Evolutionary conservation across 2,888 invertebrate genomes (phyloP).

Genomic region (Chrysolina oricalcia): DNA sequence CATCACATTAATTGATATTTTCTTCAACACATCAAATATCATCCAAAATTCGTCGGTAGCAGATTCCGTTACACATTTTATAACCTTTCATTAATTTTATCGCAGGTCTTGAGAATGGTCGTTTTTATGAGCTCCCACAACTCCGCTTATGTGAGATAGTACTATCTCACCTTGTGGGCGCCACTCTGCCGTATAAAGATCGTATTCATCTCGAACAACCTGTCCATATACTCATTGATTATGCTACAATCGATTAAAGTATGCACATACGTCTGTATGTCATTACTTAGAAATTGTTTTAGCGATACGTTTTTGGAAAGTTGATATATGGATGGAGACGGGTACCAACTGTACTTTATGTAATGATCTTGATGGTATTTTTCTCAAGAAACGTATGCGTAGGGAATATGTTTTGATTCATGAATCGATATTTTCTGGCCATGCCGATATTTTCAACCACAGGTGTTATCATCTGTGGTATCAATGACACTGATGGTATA

Average conservation of each 20-base stretch:
- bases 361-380: not conserved
- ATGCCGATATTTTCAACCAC: no score
- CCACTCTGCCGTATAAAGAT: conserved; percentile 67
- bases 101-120: not conserved
- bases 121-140: conserved; percentile 5
- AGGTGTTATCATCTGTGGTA: not conserved
- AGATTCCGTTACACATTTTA: conserved; percentile 1
- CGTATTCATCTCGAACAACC: conserved; percentile 66
- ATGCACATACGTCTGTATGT: conserved; percentile 56
- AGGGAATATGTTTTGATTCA: not conserved
- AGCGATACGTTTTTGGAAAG: conserved; percentile 44
- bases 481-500: no score
- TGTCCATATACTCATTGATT: conserved; percentile 66
- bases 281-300: conserved; percentile 47
- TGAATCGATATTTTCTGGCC: no score
- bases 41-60: not conserved
- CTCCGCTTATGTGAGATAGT: conserved; percentile 42
- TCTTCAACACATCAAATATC: no score
- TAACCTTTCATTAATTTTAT: conserved; percentile 7
- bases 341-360: conserved; percentile 22
- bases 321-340: conserved; percentile 42
- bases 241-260: conserved; percentile 61
- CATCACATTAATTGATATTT: no score
- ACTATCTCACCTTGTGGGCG: conserved; percentile 67
- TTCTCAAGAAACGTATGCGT: conserved; percentile 31